phyloP scores from a whole-genome alignment of 1,140 invertebrate genomes.

The Philotrypesis tridentata region DNA sequence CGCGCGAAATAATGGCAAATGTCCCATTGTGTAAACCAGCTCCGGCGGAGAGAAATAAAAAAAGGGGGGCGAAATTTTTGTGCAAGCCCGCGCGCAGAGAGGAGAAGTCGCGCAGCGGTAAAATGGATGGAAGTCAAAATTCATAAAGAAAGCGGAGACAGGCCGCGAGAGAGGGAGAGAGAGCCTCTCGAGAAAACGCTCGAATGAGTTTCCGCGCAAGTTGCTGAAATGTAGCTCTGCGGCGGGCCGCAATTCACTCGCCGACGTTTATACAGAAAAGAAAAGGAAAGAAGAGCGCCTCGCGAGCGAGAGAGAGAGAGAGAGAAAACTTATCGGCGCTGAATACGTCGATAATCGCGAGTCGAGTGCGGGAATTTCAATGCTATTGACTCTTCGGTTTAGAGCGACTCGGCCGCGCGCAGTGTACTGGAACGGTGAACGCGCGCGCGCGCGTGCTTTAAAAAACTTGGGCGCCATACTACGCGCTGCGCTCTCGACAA shows the following conservation, averaged over 20 bases:
- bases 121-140: not conserved
- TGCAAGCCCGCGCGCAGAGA: too few relatives aligned
- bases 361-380: slow-evolving; percentile 41
- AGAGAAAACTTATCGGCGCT: slow-evolving; percentile 35
- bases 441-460: slow-evolving; percentile 21
- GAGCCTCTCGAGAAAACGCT: not conserved
- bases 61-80: too few relatives aligned
- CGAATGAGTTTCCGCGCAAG: not conserved
- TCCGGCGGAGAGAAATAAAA: too few relatives aligned
- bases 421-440: slow-evolving; percentile 1
- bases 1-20: too few relatives aligned
- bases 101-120: too few relatives aligned
- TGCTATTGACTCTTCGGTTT: slow-evolving; percentile 35
- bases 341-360: slow-evolving; percentile 38
- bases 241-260: not conserved
- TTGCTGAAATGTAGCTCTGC: not conserved
- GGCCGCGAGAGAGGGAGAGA: too few relatives aligned
- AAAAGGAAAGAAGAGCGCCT: not conserved
- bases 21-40: too few relatives aligned
- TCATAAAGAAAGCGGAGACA: not conserved
- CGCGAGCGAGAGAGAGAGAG: too few relatives aligned
- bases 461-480: slow-evolving; percentile 27
- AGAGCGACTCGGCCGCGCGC: not conserved
- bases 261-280: not conserved
- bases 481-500: not conserved